Evolutionary conservation across 2,797 vertebrate genomes (phyloP).

Genomic region (Eulemur mongoz): DNA sequence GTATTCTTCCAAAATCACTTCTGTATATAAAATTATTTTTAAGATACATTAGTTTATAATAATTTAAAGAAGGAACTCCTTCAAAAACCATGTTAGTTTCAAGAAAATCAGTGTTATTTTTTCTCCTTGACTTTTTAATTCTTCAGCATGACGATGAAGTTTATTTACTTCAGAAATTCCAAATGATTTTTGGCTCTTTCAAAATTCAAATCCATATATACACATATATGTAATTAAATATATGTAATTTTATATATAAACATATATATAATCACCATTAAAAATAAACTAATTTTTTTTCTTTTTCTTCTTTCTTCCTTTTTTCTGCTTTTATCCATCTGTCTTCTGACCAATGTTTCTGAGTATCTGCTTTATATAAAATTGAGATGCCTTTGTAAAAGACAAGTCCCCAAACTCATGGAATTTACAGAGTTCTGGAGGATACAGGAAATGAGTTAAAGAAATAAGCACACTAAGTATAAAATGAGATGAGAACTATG

Average conservation of each 20-base stretch:
- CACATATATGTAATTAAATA: too few relatives aligned
- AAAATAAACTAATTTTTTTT: not conserved
- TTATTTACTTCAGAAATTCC: not conserved
- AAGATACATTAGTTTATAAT: not conserved
- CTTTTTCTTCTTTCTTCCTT: not conserved
- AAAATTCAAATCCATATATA: not conserved
- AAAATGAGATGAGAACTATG: not conserved
- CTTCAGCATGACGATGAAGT: not conserved
- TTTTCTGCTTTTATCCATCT: not conserved
- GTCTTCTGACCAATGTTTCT: not conserved
- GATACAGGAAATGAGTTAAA: not conserved
- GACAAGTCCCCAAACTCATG: not conserved
- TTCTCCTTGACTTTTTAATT: not conserved
- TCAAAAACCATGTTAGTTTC: not conserved
- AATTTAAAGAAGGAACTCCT: not conserved
- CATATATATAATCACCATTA: not conserved
- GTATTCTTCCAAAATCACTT: not conserved
- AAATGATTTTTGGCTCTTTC: not conserved
- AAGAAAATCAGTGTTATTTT: not conserved
- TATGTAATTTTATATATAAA: not conserved
- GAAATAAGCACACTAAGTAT: not conserved
- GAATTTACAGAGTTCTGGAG: not conserved
- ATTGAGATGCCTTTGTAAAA: not conserved
- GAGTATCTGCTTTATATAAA: not conserved
- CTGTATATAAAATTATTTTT: not conserved